Evolutionary conservation across 2,113 vertebrate genomes (phyloP), one percentile per base, ranked within the genome.

Genomic region (Tympanuchus pallidicinctus): DNA sequence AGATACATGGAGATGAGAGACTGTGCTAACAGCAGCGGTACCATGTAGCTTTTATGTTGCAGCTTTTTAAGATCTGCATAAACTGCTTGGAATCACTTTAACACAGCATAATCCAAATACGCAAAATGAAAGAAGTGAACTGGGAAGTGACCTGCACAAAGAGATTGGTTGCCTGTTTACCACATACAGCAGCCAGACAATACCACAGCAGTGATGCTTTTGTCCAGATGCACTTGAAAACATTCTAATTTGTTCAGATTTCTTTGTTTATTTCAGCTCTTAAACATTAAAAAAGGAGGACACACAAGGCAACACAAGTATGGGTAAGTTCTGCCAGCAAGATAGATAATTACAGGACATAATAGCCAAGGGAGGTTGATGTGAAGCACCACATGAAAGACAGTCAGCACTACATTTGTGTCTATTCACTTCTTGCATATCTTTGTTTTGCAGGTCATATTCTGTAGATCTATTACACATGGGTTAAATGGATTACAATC

Each of bases 131-230:
- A 72, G 43, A 36, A 60, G 10, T 79, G 28, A 80, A 34, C 12
- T 22, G 48, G 86, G 30, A 60, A 79, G 14, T 25, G 18, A 40
- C 75, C 72, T 69, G 28, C 43, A 24, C 8, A 25, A 27, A 48
- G 36, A 66, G 25, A 22, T 14, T 2, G 8, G 9, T 7, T 69
- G 47, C 54, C 67, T 50, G 34, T 57, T 84, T 82, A 11, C 32
- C 13, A n/a, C 13, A 24, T 19, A 10, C 38, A 63, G 57, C 61
- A 67, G 28, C 13, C 52, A 84, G 52, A 45, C 22, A 80, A 69
- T 63, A 50, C 45, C 0, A 0, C 34, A 67, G 57, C 34, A 50
- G 13, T 38, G 18, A 1, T 5, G 3, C 57, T 90, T 64, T 34
- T 84, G n/a, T 34, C 27, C 30, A 32, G 28, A 21, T 66, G 27